These are phyloP conservation scores for Rhabdomys dilectus DNA, from an alignment of 2,113 vertebrate species.

Conservation along the genomic window DNA sequence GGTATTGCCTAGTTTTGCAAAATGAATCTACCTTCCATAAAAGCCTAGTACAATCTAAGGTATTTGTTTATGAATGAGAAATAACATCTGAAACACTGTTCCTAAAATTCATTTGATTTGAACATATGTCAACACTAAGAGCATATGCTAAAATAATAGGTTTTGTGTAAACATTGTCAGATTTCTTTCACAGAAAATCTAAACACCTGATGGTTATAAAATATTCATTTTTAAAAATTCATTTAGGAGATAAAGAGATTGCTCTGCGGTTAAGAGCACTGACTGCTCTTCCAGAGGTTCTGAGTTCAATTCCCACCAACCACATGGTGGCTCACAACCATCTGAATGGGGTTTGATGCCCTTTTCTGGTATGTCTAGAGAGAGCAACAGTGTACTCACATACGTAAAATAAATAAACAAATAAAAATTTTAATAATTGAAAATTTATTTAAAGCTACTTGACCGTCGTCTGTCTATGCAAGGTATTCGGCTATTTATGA, in stretches of 20 bases:
- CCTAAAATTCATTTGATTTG: not conserved
- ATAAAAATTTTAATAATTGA: too few species aligned
- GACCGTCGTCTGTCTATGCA: not conserved
- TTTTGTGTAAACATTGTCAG: not conserved
- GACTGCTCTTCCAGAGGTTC: too few species aligned
- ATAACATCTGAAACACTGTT: not conserved
- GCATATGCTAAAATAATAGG: not conserved
- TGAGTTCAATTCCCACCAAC: too few species aligned
- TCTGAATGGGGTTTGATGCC: too few species aligned
- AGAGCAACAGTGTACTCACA: too few species aligned
- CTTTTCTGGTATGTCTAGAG: too few species aligned
- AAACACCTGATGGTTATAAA: constrained; percentile 39
- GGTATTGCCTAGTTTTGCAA: not conserved
- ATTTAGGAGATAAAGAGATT: not conserved
- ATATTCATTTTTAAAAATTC: not conserved
- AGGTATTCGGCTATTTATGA: not conserved
- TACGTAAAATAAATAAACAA: too few species aligned
- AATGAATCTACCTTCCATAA: not conserved
- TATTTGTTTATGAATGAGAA: constrained; percentile 11
- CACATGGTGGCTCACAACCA: too few species aligned
- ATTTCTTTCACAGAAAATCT: not conserved
- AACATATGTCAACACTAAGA: not conserved
- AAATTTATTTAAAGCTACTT: constrained; percentile 11
- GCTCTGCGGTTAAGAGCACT: too few species aligned
- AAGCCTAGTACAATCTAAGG: not conserved